Evolutionary conservation across 2,113 vertebrate species (phyloP).

Genomic region (Ochotona curzoniae): DNA sequence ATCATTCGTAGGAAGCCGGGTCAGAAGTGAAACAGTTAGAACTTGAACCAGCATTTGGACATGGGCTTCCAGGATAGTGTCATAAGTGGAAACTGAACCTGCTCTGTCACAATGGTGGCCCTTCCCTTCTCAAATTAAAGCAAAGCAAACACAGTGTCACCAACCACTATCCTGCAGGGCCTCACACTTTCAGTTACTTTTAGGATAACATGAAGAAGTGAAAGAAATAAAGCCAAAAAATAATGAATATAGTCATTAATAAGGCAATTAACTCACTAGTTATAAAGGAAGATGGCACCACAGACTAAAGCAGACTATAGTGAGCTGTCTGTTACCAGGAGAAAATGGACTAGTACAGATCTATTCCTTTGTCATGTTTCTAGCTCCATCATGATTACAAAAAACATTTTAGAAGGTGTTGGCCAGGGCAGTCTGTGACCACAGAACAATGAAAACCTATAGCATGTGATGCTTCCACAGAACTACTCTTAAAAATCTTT

Average conservation of each 20-base stretch:
- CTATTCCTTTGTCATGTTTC: not conserved
- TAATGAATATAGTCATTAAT: not conserved
- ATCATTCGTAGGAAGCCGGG: too few species aligned
- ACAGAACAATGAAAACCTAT: constrained; percentile 48
- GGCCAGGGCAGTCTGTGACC: not conserved
- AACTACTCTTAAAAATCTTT: constrained; percentile 51
- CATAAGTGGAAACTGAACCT: too few species aligned
- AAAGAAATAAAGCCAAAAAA: not conserved
- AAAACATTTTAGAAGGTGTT: constrained; percentile 44
- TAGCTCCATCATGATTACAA: constrained; percentile 34
- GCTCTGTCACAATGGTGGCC: too few species aligned
- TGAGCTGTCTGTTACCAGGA: not conserved
- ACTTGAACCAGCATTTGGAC: too few species aligned
- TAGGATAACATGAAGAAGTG: not conserved
- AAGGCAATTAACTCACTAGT: not conserved
- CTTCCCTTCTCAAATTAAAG: not conserved
- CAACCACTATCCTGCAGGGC: not conserved
- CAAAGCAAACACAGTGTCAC: not conserved
- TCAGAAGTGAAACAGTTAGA: too few species aligned
- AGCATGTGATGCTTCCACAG: constrained; percentile 28
- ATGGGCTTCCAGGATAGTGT: too few species aligned
- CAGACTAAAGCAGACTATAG: not conserved
- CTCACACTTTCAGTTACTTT: not conserved
- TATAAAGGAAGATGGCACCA: not conserved
- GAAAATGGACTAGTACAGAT: constrained; percentile 36